Conservation (phyloP, 2,888 invertebrate genomes). For the Brachyopa scutellaris region DNA sequence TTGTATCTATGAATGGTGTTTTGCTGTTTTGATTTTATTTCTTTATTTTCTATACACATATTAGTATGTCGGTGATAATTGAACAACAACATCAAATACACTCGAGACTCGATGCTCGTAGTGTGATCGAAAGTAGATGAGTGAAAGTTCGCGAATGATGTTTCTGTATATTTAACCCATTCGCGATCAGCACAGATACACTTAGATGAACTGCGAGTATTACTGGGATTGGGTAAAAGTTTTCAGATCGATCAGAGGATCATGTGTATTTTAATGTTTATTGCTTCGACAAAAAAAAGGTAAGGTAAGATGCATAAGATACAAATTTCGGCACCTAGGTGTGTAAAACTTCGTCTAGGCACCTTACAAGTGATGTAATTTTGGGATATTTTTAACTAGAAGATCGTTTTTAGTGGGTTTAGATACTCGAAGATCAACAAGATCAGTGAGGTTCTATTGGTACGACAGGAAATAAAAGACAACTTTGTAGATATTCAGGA, state of each 20-base stretch:
- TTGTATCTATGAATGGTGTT: slow-evolving; percentile 60
- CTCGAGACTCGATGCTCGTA: too few relatives aligned
- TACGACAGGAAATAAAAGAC: too few relatives aligned
- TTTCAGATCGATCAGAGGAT: slow-evolving; percentile 25
- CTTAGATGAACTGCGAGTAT: slow-evolving; percentile 46
- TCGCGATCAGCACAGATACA: slow-evolving; percentile 50
- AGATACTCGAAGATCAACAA: too few relatives aligned
- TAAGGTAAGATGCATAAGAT: background rate
- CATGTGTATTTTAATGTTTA: background rate
- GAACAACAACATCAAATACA: background rate
- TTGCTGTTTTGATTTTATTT: slow-evolving; percentile 31
- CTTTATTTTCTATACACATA: slow-evolving; percentile 7
- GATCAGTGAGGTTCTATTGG: too few relatives aligned
- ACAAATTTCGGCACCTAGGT: slow-evolving; percentile 9
- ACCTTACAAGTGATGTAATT: background rate
- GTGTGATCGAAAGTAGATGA: slow-evolving; percentile 49
- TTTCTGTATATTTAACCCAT: slow-evolving; percentile 31
- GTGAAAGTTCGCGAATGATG: slow-evolving; percentile 50
- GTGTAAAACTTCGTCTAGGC: too few relatives aligned
- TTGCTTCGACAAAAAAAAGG: background rate
- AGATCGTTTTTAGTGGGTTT: too few relatives aligned
- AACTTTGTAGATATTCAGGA: too few relatives aligned
- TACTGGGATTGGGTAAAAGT: slow-evolving; percentile 39
- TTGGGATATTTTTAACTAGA: background rate
- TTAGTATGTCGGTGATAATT: slow-evolving; percentile 63